Conservation (phyloP, 2,797 vertebrate genomes). For the Clarias fuscus region DNA sequence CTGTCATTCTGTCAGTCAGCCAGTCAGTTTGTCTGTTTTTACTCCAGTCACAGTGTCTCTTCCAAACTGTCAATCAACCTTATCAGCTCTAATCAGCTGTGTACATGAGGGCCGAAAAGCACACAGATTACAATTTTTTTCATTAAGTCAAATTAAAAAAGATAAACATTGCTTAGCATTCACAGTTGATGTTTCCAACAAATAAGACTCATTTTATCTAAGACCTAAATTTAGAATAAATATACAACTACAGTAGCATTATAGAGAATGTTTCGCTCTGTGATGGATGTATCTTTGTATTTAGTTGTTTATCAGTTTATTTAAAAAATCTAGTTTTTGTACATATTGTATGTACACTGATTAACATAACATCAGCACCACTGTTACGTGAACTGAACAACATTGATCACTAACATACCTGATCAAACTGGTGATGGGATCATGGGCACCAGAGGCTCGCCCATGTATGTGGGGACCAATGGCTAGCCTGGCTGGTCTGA, state of each 20-base stretch:
- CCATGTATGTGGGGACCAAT: too few species aligned
- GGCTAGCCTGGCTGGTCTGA: too few species aligned
- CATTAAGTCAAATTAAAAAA: not conserved
- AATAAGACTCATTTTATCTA: conserved; percentile 13
- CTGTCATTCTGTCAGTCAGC: not conserved
- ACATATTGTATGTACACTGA: too few species aligned
- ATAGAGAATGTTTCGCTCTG: conserved; percentile 24
- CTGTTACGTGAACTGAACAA: too few species aligned
- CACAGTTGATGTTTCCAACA: conserved; percentile 20
- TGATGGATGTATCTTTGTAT: not conserved
- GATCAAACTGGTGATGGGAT: too few species aligned
- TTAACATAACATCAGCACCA: too few species aligned
- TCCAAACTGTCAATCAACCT: conserved; percentile 14
- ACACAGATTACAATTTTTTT: not conserved
- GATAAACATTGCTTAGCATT: conserved; percentile 23
- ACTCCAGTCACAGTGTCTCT: not conserved
- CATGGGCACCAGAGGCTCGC: too few species aligned
- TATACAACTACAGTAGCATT: conserved; percentile 25
- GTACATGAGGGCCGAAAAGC: not conserved
- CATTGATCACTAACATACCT: too few species aligned
- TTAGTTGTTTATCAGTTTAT: not conserved
- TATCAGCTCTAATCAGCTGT: conserved; percentile 4
- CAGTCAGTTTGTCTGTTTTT: not conserved
- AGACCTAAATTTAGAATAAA: conserved; percentile 25
- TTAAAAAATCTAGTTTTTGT: not conserved